Evolutionary conservation across 2,888 invertebrate genomes (phyloP).

Genomic region (Hermaeophaga mercurialis): DNA sequence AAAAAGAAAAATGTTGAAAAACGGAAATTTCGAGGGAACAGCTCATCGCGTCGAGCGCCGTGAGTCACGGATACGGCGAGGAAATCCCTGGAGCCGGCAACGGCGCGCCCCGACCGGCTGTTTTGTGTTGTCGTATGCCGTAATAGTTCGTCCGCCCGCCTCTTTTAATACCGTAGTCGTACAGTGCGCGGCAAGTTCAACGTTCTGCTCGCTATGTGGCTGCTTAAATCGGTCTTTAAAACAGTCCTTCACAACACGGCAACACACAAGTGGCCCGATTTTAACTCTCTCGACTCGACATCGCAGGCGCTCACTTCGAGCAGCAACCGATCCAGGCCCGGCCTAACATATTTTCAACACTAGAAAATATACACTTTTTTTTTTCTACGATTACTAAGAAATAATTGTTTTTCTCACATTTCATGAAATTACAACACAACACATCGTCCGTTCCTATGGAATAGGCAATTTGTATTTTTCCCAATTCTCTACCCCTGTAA

Average conservation of each 20-base stretch:
- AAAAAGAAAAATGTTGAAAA: neutral
- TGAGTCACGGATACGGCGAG: conserved; percentile 24
- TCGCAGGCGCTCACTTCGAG: conserved; percentile 25
- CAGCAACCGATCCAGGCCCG: conserved; percentile 3
- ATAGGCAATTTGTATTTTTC: too few relatives aligned
- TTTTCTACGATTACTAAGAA: too few relatives aligned
- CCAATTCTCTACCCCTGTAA: too few relatives aligned
- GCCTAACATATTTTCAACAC: too few relatives aligned
- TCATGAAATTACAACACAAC: too few relatives aligned
- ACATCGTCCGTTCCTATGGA: too few relatives aligned
- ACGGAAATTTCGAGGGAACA: neutral
- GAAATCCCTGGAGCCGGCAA: conserved; percentile 33
- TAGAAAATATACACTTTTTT: too few relatives aligned
- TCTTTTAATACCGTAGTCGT: conserved; percentile 32
- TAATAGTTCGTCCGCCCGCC: conserved; percentile 37
- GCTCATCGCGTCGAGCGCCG: neutral
- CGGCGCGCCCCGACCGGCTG: conserved; percentile 39
- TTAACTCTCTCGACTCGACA: conserved; percentile 38
- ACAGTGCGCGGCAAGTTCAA: conserved; percentile 47
- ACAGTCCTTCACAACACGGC: conserved; percentile 41
- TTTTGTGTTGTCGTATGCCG: conserved; percentile 39
- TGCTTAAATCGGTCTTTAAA: conserved; percentile 48
- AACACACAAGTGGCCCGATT: conserved; percentile 45
- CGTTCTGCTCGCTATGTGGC: conserved; percentile 52
- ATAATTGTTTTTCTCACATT: too few relatives aligned